Percentiles rank a stretch among this genome's conserved stretches.
These are phyloP conservation scores for Agelastica alni DNA, from an alignment of 2,888 invertebrate species.

Conservation along the genomic window DNA sequence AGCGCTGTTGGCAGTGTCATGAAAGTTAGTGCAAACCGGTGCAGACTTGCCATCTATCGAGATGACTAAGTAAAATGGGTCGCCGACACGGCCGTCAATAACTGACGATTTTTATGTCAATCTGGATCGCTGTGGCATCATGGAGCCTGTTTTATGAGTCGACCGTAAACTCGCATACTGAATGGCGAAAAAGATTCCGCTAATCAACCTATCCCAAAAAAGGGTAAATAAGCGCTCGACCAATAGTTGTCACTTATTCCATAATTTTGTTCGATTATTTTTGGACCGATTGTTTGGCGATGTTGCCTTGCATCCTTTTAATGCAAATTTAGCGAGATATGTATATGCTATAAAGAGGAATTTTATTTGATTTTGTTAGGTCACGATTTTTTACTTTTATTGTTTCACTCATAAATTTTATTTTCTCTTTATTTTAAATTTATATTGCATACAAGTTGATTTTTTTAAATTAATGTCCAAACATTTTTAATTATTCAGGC, in stretches of 20 bases:
- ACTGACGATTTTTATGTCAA: slow-evolving; percentile 26
- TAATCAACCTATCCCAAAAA: slow-evolving; percentile 24
- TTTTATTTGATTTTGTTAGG: too few relatives aligned
- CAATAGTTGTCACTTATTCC: slow-evolving; percentile 19
- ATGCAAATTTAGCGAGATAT: too few relatives aligned
- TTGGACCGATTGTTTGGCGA: too few relatives aligned
- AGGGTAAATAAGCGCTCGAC: slow-evolving; percentile 20
- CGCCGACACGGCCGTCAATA: slow-evolving; percentile 13
- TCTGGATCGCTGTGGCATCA: slow-evolving; percentile 22
- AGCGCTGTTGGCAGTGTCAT: slow-evolving; percentile 5
- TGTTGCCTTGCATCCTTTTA: too few relatives aligned
- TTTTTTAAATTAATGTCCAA: too few relatives aligned
- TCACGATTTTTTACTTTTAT: too few relatives aligned
- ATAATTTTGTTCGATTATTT: neutral
- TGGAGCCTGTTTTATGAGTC: slow-evolving; percentile 36
- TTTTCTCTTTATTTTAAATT: too few relatives aligned
- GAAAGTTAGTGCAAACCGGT: neutral
- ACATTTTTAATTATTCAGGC: too few relatives aligned
- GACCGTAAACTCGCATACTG: slow-evolving; percentile 38
- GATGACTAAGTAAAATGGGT: neutral
- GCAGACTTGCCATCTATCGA: neutral
- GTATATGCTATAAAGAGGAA: too few relatives aligned
- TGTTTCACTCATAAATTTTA: too few relatives aligned
- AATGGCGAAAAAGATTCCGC: slow-evolving; percentile 24
- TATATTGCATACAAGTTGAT: too few relatives aligned